Base-by-base conservation (phyloP, 2,888 invertebrate genomes). In the Kuschelorhynchus macadamiae region DNA sequence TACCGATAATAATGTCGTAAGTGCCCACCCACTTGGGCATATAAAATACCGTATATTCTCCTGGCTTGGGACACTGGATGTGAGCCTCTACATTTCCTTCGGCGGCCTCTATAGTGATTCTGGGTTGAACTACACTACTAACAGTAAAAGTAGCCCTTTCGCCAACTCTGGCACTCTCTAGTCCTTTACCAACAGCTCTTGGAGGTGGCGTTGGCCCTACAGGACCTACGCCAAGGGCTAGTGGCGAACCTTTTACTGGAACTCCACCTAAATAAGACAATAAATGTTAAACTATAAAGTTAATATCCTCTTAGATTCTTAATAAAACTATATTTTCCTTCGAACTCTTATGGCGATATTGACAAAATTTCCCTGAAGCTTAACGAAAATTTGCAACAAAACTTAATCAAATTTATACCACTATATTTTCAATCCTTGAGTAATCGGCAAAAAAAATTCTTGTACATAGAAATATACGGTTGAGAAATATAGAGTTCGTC, bases 1-100 rank as follows among this genome's bases (percentile, higher is more conserved):
- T 81, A 50, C 80, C 91, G 72, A 98, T 92, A 70, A 93, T 87
- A 30, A 97, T 91, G 82, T 96, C 95, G 81, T 96, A 97, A 39
- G 92, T 88, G 0, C 98, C 98, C n/a, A 95, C 93, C 77, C 95
- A 94, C 0, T 92, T 89, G 0, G 98, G 97, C 0, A 92, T 90
- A 83, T 97, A 98, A 0, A 94, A 92, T 49, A 97, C 94, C 70
- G 92, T 90, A 89, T 94, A 97, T 73, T 94, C 92, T 0, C 94
- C 92, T 81, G 87, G 92, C 84, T 84, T 84, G 2, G 82, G 81
- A 61, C 78, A 79, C 66, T 84, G 83, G 49, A 83, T 80, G 55
- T 83, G 82, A 81, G 86, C 90, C 79, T 88, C 94, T 78, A 90
- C 84, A n/a, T 82, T 82, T 3, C 85, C 82, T 81, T 87, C 78